These are phyloP conservation scores for Corythoichthys intestinalis DNA, from an alignment of 2,113 vertebrate species.

Conservation along the genomic window DNA sequence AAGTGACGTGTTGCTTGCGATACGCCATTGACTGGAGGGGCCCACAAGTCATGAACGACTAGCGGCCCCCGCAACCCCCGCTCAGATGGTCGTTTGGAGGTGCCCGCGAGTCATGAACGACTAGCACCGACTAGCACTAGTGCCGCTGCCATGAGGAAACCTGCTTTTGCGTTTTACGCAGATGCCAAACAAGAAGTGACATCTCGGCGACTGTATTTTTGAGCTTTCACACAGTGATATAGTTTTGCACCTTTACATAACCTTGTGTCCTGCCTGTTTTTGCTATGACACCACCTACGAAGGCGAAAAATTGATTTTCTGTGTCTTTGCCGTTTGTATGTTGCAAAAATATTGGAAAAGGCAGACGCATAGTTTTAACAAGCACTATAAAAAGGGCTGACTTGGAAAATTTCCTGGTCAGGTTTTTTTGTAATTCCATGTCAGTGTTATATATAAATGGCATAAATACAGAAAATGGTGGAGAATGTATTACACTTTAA, in stretches of 20 bases:
- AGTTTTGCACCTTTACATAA: no score
- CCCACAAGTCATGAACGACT: no score
- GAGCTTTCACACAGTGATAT: no score
- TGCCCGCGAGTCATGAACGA: no score
- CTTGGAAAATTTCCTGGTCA: not conserved
- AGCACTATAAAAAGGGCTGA: not conserved
- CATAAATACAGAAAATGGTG: not conserved
- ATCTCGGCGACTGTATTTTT: slow-evolving; percentile 8
- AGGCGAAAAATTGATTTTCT: not conserved
- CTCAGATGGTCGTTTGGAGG: no score
- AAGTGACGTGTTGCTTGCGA: no score
- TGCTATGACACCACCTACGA: not conserved
- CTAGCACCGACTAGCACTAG: no score
- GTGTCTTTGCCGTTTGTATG: not conserved
- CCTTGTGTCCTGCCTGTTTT: not conserved
- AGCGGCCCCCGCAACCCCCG: no score
- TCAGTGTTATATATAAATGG: no score
- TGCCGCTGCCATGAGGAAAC: not conserved
- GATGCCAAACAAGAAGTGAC: no score
- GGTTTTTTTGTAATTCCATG: no score
- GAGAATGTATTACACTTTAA: not conserved
- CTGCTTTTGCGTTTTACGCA: not conserved
- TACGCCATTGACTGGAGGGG: no score
- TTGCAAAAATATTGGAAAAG: not conserved
- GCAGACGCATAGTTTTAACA: not conserved